Conservation (phyloP, 2,888 invertebrate species). For the Agrotis ipsilon region DNA sequence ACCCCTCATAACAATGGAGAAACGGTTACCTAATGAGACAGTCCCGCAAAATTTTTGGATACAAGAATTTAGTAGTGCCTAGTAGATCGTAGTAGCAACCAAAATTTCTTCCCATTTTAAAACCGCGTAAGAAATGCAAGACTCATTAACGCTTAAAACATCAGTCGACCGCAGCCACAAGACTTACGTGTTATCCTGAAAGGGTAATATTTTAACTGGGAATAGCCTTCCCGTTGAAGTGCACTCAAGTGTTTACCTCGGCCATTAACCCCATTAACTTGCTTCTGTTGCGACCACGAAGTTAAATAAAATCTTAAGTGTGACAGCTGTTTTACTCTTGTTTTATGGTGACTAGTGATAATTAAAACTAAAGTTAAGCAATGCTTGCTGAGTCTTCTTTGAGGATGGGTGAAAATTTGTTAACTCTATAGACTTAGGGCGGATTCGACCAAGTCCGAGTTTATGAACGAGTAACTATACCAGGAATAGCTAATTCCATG, state of each 20-base stretch:
- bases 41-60: no score
- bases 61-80: no score
- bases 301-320: conserved; percentile 53
- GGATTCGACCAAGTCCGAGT: no score
- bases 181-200: conserved; percentile 84
- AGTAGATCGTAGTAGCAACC: not conserved
- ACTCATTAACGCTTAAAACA: conserved; percentile 71
- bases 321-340: conserved; percentile 36
- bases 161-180: conserved; percentile 70
- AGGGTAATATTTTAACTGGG: conserved; percentile 88
- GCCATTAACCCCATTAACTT: conserved; percentile 83
- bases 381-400: no score
- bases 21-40: no score
- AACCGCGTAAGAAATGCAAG: conserved; percentile 34
- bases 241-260: conserved; percentile 84
- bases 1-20: no score
- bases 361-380: no score
- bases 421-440: no score
- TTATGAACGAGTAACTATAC: no score
- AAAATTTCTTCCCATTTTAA: conserved; percentile 19
- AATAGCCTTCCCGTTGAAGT: conserved; percentile 79
- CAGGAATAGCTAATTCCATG: no score
- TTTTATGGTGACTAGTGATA: not conserved
- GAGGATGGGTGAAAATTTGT: no score
- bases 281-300: conserved; percentile 63